Percentiles rank a stretch among this genome's conserved stretches.
phyloP scores from a whole-genome alignment of 2,797 vertebrate genomes.

The Dipus sagitta region DNA sequence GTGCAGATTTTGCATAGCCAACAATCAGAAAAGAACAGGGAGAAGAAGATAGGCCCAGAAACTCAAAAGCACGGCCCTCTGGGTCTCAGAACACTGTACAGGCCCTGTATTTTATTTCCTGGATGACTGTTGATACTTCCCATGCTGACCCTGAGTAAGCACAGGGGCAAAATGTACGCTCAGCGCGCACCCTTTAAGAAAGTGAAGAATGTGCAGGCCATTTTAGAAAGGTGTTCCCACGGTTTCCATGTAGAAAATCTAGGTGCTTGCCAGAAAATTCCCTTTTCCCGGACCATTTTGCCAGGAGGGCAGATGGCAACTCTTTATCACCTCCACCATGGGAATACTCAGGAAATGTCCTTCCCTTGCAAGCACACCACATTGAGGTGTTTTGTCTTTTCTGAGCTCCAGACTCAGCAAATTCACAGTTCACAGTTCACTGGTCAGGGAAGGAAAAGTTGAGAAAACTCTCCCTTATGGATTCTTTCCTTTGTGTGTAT shows the following conservation, averaged over 20 bases:
- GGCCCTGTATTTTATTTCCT: neutral
- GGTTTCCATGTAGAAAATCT: neutral
- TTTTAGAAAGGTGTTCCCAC: neutral
- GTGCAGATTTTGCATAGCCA: neutral
- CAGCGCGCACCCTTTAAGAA: neutral
- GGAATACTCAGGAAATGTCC: neutral
- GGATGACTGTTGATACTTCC: neutral
- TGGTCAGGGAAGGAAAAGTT: neutral
- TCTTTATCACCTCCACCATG: neutral
- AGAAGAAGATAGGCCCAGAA: neutral
- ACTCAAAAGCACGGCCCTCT: neutral
- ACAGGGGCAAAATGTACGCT: neutral
- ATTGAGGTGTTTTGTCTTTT: neutral
- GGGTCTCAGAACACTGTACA: neutral
- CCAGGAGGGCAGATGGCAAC: neutral
- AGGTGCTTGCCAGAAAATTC: neutral
- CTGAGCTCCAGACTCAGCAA: neutral
- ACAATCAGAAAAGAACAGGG: neutral
- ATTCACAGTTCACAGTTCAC: neutral
- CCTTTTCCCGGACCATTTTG: neutral
- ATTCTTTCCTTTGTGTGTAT: slow-evolving; percentile 25
- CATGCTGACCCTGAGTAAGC: neutral
- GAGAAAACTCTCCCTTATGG: neutral
- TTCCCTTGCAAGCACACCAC: neutral
- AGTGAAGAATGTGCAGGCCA: neutral